Percentiles rank a stretch among this genome's conserved stretches.
Conservation (phyloP, 2,797 vertebrate genomes). For the Typhlichthys eigenmanni region DNA sequence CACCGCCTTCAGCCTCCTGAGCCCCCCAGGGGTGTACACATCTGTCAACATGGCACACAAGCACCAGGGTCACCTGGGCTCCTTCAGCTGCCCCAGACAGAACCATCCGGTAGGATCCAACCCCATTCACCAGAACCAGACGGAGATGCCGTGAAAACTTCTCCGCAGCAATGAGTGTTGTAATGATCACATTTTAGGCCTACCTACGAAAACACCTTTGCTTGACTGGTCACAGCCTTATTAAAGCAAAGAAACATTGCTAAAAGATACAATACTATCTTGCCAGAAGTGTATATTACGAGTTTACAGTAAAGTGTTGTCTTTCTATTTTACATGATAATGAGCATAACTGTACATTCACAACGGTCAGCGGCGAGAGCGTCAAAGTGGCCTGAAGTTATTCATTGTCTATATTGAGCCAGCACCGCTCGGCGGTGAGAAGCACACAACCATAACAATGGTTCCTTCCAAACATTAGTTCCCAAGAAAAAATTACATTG, state of each 20-base stretch:
- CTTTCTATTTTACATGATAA: neutral
- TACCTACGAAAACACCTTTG: neutral
- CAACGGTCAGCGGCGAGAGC: no score
- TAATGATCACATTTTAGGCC: neutral
- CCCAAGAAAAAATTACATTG: no score
- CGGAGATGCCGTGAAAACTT: slow-evolving; percentile 1
- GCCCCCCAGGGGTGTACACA: slow-evolving; percentile 41
- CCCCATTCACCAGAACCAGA: slow-evolving; percentile 41
- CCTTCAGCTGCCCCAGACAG: slow-evolving; percentile 50
- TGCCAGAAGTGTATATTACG: neutral
- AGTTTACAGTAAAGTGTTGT: slow-evolving; percentile 3
- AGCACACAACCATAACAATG: no score
- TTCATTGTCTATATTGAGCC: no score
- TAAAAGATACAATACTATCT: neutral
- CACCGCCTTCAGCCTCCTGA: slow-evolving; percentile 59
- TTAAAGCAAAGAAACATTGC: slow-evolving; percentile 3
- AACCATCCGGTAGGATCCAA: slow-evolving; percentile 63
- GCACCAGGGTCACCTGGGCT: slow-evolving; percentile 34
- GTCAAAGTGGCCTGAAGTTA: no score
- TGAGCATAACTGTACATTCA: neutral
- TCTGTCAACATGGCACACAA: slow-evolving; percentile 35
- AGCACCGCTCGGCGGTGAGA: no score
- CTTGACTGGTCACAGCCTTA: neutral
- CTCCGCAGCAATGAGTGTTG: neutral
- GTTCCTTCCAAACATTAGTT: no score